Base-by-base conservation (phyloP, 2,113 vertebrate genomes). In the Seriola aureovittata region DNA sequence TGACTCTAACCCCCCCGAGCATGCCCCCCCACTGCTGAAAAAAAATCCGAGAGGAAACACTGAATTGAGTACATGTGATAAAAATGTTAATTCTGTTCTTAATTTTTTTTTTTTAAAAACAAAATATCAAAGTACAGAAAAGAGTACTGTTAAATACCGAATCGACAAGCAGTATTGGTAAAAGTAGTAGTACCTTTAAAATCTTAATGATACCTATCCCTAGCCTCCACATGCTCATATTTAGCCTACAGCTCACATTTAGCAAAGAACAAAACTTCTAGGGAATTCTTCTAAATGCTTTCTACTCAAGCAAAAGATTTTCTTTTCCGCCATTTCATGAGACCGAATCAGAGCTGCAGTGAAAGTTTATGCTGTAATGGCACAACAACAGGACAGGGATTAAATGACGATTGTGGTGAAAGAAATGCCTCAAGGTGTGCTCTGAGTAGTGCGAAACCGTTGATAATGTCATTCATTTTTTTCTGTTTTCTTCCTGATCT, bases 401-500 rank as follows among this genome's bases (percentile, higher is more conserved):
- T 76, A 73, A 52, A 48, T 50, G 65, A 29, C 60, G 69, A 88
- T 34, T 78, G 66, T 42, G 59, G 70, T 71, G 62, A 69, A 55
- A 78, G 60, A 83, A 85, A 58, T 11, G 67, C 81, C 83, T 42
- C 10, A 1, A 44, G 82, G 69, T 81, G 76, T 76, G 63, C 85
- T 79, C 58, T 57, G 34, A 86, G 58, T 36, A 21, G 76, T 78
- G 70, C 69, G 72, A 86, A 86, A 79, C 23, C 8, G 55, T 75
- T 77, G 74, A 86, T 86, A 85, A 71, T 84, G 80, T 80, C 14
- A 36, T 58, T 64, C 42, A 1, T 68, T 59, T 78, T 78, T 54
- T 46, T 19, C 16, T 62, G 19, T 8, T 19, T 74, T 71, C 36
- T 78, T 85, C 73, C 70, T 67, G 75, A 82, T 89, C 66, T 79